Percentiles rank a stretch among this genome's conserved stretches.
phyloP scores from a whole-genome alignment of 1,140 invertebrate species.

The Helicorthomorpha holstii region DNA sequence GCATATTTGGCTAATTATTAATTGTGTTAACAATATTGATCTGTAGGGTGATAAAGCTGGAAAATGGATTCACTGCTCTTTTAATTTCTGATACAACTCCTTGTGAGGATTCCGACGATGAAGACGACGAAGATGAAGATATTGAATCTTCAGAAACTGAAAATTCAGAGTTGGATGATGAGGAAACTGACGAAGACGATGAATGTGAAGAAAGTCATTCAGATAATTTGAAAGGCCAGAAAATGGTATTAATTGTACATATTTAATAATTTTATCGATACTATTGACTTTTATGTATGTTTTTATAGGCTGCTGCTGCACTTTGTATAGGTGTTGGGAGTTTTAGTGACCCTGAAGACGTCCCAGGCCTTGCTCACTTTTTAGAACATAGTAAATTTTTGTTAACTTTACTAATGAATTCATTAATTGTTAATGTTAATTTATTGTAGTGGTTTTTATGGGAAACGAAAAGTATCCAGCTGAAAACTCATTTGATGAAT shows the following conservation, averaged over 20 bases:
- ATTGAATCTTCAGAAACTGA: slow-evolving; percentile 13
- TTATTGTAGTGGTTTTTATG: slow-evolving; percentile 63
- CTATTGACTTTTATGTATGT: background rate
- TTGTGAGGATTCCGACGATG: slow-evolving; percentile 15
- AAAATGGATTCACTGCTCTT: slow-evolving; percentile 29
- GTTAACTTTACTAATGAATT: background rate
- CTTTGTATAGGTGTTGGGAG: slow-evolving; percentile 30
- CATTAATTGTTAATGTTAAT: background rate
- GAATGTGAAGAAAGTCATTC: slow-evolving; percentile 5
- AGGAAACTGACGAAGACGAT: slow-evolving; percentile 6
- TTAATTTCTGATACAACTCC: slow-evolving; percentile 30
- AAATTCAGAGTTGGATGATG: slow-evolving; percentile 9
- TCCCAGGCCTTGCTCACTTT: slow-evolving; percentile 83
- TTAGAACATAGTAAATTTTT: slow-evolving; percentile 53
- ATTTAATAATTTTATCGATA: slow-evolving; percentile 5
- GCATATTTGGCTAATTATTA: background rate
- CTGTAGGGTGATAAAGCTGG: slow-evolving; percentile 26
- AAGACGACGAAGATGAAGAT: slow-evolving; percentile 7
- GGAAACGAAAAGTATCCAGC: slow-evolving; percentile 69
- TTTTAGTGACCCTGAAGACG: slow-evolving; percentile 41
- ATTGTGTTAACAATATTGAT: background rate
- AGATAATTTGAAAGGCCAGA: slow-evolving; percentile 8
- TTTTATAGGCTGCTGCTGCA: slow-evolving; percentile 25
- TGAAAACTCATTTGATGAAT: slow-evolving; percentile 72
- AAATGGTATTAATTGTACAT: slow-evolving; percentile 6